These are phyloP conservation scores for Drosophila mayri DNA, from an alignment of 1,140 invertebrate species.

Conservation along the genomic window DNA sequence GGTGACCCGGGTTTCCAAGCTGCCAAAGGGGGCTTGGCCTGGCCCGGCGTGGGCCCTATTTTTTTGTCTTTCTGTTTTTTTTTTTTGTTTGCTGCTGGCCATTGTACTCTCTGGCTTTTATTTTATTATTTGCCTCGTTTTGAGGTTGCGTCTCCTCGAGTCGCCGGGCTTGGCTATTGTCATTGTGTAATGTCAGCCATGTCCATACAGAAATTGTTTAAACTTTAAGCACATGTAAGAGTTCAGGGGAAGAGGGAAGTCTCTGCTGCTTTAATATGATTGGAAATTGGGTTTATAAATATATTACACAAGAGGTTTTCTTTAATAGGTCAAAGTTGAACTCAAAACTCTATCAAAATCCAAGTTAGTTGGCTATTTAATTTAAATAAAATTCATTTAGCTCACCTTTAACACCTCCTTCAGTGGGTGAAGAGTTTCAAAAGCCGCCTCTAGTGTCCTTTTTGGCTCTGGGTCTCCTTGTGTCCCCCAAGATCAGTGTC, in stretches of 20 bases:
- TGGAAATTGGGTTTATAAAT: not conserved
- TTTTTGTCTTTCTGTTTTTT: constrained; percentile 20
- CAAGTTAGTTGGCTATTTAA: not conserved
- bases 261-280: not conserved
- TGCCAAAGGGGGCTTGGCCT: constrained; percentile 29
- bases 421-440: not conserved
- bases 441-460: constrained; percentile 11
- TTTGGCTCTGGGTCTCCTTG: not conserved
- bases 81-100: constrained; percentile 8
- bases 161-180: not conserved
- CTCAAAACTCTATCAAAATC: not conserved
- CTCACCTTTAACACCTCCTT: constrained; percentile 12
- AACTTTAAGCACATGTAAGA: not conserved
- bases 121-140: constrained; percentile 24
- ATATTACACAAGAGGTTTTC: not conserved
- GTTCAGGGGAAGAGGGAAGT: not conserved
- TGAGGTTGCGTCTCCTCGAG: constrained; percentile 13
- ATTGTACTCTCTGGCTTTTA: constrained; percentile 26
- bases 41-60: constrained; percentile 54
- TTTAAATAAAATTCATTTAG: not conserved
- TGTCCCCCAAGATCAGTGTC: constrained; percentile 38
- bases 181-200: constrained; percentile 39
- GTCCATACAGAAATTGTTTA: constrained; percentile 6
- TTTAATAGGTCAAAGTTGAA: not conserved
- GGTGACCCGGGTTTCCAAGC: constrained; percentile 10